phyloP scores from a whole-genome alignment of 2,888 invertebrate species.

The Luperina testacea region DNA sequence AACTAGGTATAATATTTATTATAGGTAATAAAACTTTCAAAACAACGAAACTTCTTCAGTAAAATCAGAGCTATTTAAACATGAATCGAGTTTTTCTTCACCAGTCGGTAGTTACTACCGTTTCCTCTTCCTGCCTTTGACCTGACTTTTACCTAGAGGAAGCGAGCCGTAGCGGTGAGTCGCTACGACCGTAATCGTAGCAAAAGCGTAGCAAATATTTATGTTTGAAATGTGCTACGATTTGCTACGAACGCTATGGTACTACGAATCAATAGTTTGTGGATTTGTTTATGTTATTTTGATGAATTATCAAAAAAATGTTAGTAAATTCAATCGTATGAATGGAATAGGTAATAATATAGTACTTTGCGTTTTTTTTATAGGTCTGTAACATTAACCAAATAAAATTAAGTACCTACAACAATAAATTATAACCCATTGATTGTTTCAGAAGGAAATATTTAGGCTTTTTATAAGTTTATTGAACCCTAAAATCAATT shows the following conservation, averaged over 20 bases:
- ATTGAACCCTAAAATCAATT: conserved; percentile 38
- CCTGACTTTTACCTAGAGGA: conserved; percentile 65
- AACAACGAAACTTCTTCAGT: conserved; percentile 25
- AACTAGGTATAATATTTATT: conserved; percentile 5
- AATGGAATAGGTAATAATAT: neutral
- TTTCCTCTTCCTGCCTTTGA: conserved; percentile 71
- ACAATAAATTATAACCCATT: neutral
- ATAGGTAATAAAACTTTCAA: conserved; percentile 14
- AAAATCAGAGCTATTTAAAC: conserved; percentile 57
- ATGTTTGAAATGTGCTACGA: conserved; percentile 60
- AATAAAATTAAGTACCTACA: conserved; percentile 1
- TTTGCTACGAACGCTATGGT: conserved; percentile 39
- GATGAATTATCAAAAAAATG: neutral
- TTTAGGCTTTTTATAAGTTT: conserved; percentile 19
- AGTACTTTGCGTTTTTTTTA: neutral
- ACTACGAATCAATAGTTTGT: conserved; percentile 47
- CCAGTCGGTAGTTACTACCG: conserved; percentile 59
- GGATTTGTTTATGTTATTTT: neutral
- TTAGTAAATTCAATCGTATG: neutral
- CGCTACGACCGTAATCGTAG: conserved; percentile 59
- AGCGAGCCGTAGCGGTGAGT: conserved; percentile 57
- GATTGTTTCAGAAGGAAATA: conserved; percentile 15
- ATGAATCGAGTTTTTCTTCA: conserved; percentile 62
- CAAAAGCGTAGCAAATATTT: conserved; percentile 67
- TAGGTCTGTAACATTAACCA: neutral